Base-by-base conservation (phyloP, 2,888 invertebrate species). In the Raillietiella orientalis region DNA sequence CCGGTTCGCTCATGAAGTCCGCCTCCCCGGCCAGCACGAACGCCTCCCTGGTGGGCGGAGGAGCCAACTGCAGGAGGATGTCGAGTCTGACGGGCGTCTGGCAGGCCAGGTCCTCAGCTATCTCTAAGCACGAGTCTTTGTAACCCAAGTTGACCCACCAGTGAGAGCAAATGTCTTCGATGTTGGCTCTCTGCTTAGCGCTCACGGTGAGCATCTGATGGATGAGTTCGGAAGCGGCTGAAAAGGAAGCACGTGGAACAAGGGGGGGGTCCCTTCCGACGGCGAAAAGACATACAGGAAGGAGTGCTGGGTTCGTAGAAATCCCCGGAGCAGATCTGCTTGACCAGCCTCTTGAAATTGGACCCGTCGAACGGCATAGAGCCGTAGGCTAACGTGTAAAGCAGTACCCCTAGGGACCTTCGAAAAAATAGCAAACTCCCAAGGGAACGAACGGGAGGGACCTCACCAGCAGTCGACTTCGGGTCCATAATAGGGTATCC, bases 341-440 rank as follows among this genome's bases (percentile, higher is more conserved):
- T 69, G 33, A 87, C 84, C 41, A 96, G 62, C 39, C 77, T 63
- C 49, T 84, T 84, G 50, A 93, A 93, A 53, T 93, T 87, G 33
- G 82, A 77, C 31, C 93, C 93, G 52, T 93, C 93, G 46, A 93
- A 93, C 27, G 59, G 96, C 96, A 96, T 96, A 34, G 90, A 84
- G 37, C 93, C 93, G 47, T 93, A 96, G 35, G 96, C 90, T 41
- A 96, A 57, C 24, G 93, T 93, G 48, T 96, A 96, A 6, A 96
- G 56, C 24, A 96, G 57, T 25, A 96, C 93, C 28, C 93, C 96
- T 32, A 96, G 52, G 14, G 90, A 90, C 93, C 60, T 60, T 34
- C 10, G 12, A 10, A 10, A 22, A 19, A 26, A 16, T 10, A 31
- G 5, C 11, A 24, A 11, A 31, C 21, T 10, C 15, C 11, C 22